These are phyloP conservation scores for Cosmopolites sordidus DNA, from an alignment of 2,888 invertebrate species.

Conservation along the genomic window DNA sequence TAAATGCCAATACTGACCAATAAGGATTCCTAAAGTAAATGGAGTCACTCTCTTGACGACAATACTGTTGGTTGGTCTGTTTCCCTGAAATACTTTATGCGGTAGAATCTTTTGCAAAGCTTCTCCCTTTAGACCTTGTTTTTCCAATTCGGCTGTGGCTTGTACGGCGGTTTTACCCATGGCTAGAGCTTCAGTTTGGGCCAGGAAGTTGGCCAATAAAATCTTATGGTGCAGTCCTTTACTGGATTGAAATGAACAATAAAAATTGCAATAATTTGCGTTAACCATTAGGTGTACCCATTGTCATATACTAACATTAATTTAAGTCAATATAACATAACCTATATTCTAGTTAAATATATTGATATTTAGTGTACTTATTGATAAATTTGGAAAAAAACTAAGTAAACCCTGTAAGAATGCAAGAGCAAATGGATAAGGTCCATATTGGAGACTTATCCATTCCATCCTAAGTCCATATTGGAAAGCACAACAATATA, in stretches of 20 bases:
- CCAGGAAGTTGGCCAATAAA: conserved; percentile 92
- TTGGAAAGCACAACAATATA: too few relatives aligned
- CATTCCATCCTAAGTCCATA: too few relatives aligned
- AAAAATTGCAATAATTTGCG: too few relatives aligned
- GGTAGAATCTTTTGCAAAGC: conserved; percentile 78
- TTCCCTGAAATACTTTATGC: conserved; percentile 96
- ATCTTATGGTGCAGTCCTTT: conserved; percentile 89
- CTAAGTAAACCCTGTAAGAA: too few relatives aligned
- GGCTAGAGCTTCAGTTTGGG: conserved; percentile 98
- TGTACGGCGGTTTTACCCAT: conserved; percentile 52
- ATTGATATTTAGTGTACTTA: too few relatives aligned
- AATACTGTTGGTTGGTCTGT: conserved; percentile 96
- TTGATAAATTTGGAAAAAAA: neutral
- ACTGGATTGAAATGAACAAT: conserved; percentile 37
- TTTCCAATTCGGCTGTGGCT: conserved; percentile 76
- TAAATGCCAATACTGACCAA: conserved; percentile 59
- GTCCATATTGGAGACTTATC: too few relatives aligned
- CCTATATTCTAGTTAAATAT: too few relatives aligned
- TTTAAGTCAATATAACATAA: too few relatives aligned
- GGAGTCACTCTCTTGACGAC: conserved; percentile 88
- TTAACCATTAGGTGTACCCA: neutral
- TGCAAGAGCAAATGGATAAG: too few relatives aligned
- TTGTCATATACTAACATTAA: too few relatives aligned
- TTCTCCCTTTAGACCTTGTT: conserved; percentile 70
- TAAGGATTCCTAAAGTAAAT: conserved; percentile 86